Conservation (phyloP, 2,113 vertebrate genomes). For the Mormoops blainvillei region DNA sequence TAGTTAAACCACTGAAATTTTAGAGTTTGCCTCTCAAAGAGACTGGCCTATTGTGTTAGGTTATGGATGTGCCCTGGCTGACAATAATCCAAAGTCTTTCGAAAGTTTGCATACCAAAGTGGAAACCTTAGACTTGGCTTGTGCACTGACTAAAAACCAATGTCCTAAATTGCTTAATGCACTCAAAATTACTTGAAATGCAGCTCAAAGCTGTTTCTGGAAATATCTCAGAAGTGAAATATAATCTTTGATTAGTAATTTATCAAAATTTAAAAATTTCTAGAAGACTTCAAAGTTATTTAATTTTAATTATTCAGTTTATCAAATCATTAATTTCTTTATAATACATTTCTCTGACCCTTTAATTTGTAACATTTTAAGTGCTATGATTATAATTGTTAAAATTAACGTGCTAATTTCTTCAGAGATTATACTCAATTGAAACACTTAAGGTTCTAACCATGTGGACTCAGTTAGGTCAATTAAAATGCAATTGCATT, state of each 20-base stretch:
- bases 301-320: slow-evolving; percentile 38
- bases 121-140: not conserved
- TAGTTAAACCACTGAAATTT: not conserved
- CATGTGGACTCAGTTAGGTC: slow-evolving; percentile 61
- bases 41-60: not conserved
- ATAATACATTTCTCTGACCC: slow-evolving; percentile 45
- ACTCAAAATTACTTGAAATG: not conserved
- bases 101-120: not conserved
- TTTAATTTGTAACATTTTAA: slow-evolving; percentile 57
- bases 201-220: not conserved
- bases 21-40: not conserved
- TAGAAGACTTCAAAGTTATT: not conserved
- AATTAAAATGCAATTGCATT: slow-evolving; percentile 69
- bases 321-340: slow-evolving; percentile 34
- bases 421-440: slow-evolving; percentile 63
- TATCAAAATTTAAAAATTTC: not conserved
- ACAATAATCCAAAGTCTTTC: not conserved
- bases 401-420: slow-evolving; percentile 68
- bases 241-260: not conserved
- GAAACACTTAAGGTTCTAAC: slow-evolving; percentile 51
- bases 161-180: not conserved
- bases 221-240: not conserved
- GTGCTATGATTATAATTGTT: slow-evolving; percentile 57
- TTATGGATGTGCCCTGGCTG: not conserved
- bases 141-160: not conserved